These are phyloP conservation scores for Riparia riparia DNA, from an alignment of 2,113 vertebrate species.

Conservation along the genomic window DNA sequence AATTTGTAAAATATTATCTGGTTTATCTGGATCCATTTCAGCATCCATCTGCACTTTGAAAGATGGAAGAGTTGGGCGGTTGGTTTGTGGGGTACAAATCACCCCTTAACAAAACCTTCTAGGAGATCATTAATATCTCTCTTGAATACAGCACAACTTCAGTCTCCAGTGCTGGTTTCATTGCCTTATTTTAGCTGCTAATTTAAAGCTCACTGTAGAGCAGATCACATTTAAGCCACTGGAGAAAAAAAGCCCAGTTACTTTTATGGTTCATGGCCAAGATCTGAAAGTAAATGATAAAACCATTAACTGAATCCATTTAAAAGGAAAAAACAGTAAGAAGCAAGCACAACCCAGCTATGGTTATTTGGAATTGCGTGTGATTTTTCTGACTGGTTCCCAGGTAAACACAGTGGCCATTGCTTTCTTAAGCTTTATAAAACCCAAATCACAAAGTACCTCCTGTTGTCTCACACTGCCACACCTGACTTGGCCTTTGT, in stretches of 20 bases:
- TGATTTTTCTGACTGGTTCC: background rate
- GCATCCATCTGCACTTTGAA: background rate
- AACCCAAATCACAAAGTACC: background rate
- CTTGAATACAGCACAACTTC: background rate
- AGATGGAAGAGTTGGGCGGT: background rate
- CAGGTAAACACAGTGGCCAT: background rate
- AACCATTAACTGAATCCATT: background rate
- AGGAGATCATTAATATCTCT: background rate
- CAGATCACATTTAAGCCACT: background rate
- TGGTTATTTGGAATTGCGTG: background rate
- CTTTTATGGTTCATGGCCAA: background rate
- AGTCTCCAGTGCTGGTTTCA: background rate
- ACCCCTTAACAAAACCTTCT: background rate
- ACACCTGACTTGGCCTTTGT: background rate
- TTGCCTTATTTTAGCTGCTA: background rate
- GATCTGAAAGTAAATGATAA: constrained; percentile 6
- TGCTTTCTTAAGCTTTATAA: background rate
- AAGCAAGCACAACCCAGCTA: background rate
- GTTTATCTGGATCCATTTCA: background rate
- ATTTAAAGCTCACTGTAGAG: constrained; percentile 17
- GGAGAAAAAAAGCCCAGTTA: background rate
- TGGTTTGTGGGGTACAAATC: background rate
- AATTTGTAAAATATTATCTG: background rate
- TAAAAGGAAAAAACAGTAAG: background rate
- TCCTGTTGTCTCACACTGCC: background rate